phyloP scores from a whole-genome alignment of 2,797 vertebrate genomes.

The Selene dorsalis region DNA sequence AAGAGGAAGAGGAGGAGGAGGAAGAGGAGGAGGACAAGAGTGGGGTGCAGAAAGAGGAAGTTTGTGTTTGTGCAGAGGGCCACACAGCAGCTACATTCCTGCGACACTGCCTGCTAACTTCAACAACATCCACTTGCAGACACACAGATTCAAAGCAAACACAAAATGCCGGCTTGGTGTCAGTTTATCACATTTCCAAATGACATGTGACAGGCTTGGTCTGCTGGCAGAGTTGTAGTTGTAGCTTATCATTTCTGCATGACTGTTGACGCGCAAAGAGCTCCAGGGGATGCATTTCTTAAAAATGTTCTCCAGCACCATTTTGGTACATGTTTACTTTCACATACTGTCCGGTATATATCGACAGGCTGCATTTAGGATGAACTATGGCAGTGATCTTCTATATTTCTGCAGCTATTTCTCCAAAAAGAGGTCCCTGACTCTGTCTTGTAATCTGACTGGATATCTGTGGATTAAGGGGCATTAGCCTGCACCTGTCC shows the following conservation, averaged over 20 bases:
- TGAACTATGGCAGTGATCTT: conserved; percentile 16
- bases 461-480: conserved; percentile 70
- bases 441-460: conserved; percentile 62
- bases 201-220: not conserved
- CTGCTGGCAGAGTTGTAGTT: not conserved
- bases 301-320: not conserved
- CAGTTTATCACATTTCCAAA: conserved; percentile 1
- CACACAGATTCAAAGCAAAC: conserved; percentile 13
- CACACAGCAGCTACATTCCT: conserved; percentile 65
- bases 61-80: conserved; percentile 72
- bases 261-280: not conserved
- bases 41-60: conserved; percentile 66
- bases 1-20: conserved; percentile 30
- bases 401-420: conserved; percentile 29
- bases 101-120: conserved; percentile 24
- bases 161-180: not conserved
- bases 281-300: not conserved
- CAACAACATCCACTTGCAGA: conserved; percentile 41
- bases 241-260: not conserved
- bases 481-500: conserved; percentile 77
- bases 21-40: conserved; percentile 35
- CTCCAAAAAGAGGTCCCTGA: conserved; percentile 17
- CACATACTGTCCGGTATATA: conserved; percentile 5
- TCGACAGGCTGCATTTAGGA: conserved; percentile 21
- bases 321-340: not conserved